A percentile compares a stretch with the other conserved stretches of the same genome.
Evolutionary conservation across 2,888 invertebrate species (phyloP).

Genomic region (Caradrina clavipalpis): DNA sequence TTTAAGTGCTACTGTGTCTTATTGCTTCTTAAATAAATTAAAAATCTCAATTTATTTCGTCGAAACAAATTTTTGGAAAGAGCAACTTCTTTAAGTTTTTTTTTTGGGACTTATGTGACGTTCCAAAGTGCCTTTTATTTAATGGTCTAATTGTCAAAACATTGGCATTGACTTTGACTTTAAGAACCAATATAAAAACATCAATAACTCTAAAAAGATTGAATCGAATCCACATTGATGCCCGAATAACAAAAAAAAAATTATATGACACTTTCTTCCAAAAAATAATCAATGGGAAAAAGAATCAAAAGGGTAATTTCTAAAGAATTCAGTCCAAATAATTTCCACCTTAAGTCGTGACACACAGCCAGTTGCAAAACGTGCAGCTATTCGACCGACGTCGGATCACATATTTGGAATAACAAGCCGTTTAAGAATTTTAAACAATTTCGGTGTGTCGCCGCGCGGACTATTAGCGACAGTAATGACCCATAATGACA

Average conservation of each 20-base stretch:
- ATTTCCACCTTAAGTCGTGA: slow-evolving; percentile 56
- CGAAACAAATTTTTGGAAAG: too few species aligned
- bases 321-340: slow-evolving; percentile 44
- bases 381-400: slow-evolving; percentile 62
- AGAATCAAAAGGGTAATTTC: slow-evolving; percentile 36
- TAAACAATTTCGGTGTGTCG: slow-evolving; percentile 80
- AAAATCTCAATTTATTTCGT: too few species aligned
- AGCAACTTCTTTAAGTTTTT: too few species aligned
- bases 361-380: slow-evolving; percentile 40
- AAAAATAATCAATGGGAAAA: slow-evolving; percentile 14
- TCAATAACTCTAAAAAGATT: too few species aligned
- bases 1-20: not conserved
- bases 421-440: slow-evolving; percentile 78
- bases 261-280: not conserved
- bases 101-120: too few species aligned
- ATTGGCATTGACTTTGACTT: too few species aligned
- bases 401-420: slow-evolving; percentile 81
- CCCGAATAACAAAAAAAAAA: not conserved
- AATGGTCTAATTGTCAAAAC: too few species aligned
- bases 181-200: too few species aligned
- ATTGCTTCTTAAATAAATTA: not conserved
- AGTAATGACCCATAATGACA: slow-evolving; percentile 87
- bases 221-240: too few species aligned
- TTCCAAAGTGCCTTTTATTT: too few species aligned
- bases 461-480: slow-evolving; percentile 81